Evolutionary conservation across 2,888 invertebrate genomes (phyloP).

Genomic region (Dorcus hopei): DNA sequence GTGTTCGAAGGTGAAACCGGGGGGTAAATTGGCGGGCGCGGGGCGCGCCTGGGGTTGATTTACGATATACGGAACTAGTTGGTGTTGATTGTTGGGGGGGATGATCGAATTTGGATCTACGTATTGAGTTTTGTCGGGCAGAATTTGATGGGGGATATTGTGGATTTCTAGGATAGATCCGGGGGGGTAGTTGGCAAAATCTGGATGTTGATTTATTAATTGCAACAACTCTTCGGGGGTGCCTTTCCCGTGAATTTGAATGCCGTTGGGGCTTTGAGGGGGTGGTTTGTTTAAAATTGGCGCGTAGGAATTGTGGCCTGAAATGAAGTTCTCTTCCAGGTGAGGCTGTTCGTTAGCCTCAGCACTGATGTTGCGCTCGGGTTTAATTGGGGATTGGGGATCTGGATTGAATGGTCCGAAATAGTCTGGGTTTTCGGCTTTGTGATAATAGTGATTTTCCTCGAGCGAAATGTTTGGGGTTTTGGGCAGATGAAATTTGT

Average conservation of each 20-base stretch:
- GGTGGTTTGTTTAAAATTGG: not conserved
- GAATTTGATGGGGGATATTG: slow-evolving; percentile 28
- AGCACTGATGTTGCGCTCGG: not conserved
- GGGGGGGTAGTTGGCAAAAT: slow-evolving; percentile 45
- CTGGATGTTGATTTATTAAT: slow-evolving; percentile 47
- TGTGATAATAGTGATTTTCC: slow-evolving; percentile 28
- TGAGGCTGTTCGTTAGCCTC: slow-evolving; percentile 5
- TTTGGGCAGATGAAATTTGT: slow-evolving; percentile 4
- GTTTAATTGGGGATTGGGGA: not conserved
- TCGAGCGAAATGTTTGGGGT: slow-evolving; percentile 22
- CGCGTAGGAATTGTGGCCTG: slow-evolving; percentile 14
- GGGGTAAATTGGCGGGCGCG: slow-evolving; percentile 28
- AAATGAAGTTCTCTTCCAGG: slow-evolving; percentile 22
- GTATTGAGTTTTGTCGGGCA: slow-evolving; percentile 22
- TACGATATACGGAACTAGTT: slow-evolving; percentile 28
- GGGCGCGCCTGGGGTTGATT: slow-evolving; percentile 30
- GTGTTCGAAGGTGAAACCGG: slow-evolving; percentile 41
- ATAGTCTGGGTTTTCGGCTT: not conserved
- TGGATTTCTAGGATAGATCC: slow-evolving; percentile 48
- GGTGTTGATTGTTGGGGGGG: slow-evolving; percentile 21
- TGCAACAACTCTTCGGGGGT: slow-evolving; percentile 44
- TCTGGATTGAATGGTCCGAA: not conserved
- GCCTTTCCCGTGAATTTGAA: slow-evolving; percentile 36
- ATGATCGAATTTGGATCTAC: slow-evolving; percentile 23
- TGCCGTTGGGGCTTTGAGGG: slow-evolving; percentile 9